Conservation (phyloP, 1,140 invertebrate genomes). For the Saccostrea glomerata region DNA sequence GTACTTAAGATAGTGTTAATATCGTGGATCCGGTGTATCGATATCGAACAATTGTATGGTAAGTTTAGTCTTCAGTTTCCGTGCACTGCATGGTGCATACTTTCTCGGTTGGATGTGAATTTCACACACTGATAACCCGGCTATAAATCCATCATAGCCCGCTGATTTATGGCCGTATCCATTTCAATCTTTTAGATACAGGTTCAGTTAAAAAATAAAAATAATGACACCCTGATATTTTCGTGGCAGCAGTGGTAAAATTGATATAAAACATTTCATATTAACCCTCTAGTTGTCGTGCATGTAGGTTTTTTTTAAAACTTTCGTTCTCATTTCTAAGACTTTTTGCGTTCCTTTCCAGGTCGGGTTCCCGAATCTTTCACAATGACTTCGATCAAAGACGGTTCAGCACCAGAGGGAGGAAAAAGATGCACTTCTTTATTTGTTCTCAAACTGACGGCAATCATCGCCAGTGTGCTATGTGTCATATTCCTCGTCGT, state of each 20-base stretch:
- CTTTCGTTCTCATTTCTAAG: background rate
- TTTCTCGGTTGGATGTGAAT: background rate
- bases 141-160: background rate
- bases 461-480: conserved; percentile 42
- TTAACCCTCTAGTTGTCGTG: background rate
- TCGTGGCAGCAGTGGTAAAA: background rate
- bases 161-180: background rate
- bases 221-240: background rate
- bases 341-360: background rate
- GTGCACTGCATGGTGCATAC: background rate
- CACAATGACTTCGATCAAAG: conserved; percentile 26
- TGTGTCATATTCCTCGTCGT: conserved; percentile 51
- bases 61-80: background rate
- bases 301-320: background rate
- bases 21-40: background rate
- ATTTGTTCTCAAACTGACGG: conserved; percentile 21
- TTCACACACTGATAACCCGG: background rate
- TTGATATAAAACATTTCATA: background rate
- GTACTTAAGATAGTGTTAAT: background rate
- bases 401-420: background rate
- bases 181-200: background rate
- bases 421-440: background rate
- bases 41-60: background rate
- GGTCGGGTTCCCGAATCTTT: conserved; percentile 2
- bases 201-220: too few species aligned